Base-by-base conservation (phyloP, 2,113 vertebrate genomes). In the Chaetorhynchus papuensis region DNA sequence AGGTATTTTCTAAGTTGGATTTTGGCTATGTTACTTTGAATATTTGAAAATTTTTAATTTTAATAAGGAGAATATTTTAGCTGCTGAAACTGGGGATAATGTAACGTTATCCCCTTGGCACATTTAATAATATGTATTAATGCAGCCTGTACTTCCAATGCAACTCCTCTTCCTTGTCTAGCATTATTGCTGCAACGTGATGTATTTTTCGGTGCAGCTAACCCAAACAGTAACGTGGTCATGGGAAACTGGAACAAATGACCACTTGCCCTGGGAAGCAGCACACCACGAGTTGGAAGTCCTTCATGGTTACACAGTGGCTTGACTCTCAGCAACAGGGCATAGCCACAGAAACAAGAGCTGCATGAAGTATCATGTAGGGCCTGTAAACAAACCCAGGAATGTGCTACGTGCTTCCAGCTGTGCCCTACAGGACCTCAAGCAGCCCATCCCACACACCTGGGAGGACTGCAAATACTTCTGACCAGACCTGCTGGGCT, bases 291-390 rank as follows among this genome's bases (percentile, higher is more conserved):
- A 97, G 82, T 87, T 84, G 72, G 70, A 97, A 92, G 90, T 30
- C 33, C 39, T 95, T 79, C 22, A 13, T 97, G 92, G 97, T 97
- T 93, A 95, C 72, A 56, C 6, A 91, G 90, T 76, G 83, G 82
- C 75, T 93, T 97, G 87, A 96, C 92, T 98, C 86, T 94, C 83
- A 68, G 85, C 88, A 97, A 95, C 93, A 97, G 96, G 94, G 97
- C 95, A 95, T 61, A 94, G 89, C 65, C 74, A 1, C 69, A 80
- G 93, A 97, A 97, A 97, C 69, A 93, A 93, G 94, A 95, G 33
- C 91, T 92, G 93, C 83, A 92, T 92, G 94, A 97, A 97, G 95
- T 94, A 96, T 83, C 88, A 27, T 77, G 85, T 39, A 83, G 89
- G 79, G 90, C 53, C 79, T 83, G 24, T 93, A 94, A 98, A 98